A percentile compares a stretch with the other conserved stretches of the same genome.
These are phyloP conservation scores for Botia kubotai DNA, from an alignment of 2,797 vertebrate species.

Conservation along the genomic window DNA sequence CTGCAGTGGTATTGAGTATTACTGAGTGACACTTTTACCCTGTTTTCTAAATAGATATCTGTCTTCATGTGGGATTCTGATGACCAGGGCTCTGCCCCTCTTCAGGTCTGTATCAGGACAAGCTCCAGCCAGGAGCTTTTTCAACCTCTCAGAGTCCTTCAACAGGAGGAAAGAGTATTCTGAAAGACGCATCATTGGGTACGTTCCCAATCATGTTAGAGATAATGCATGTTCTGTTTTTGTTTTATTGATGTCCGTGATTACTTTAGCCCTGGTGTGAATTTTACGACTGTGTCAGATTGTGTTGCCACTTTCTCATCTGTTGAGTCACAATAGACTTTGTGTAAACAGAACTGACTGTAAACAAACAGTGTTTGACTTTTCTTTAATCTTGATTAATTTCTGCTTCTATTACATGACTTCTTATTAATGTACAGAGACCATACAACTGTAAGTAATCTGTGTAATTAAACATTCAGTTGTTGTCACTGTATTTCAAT, in stretches of 20 bases:
- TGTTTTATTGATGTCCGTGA: constrained; percentile 9
- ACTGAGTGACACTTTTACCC: constrained; percentile 10
- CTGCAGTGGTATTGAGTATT: not conserved
- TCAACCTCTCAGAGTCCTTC: constrained; percentile 86
- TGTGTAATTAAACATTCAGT: too few species aligned
- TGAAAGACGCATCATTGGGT: constrained; percentile 96
- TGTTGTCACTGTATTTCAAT: not conserved
- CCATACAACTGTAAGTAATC: too few species aligned
- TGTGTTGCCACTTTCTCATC: not conserved
- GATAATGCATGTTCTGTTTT: not conserved
- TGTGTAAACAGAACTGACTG: not conserved
- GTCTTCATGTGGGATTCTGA: constrained; percentile 89
- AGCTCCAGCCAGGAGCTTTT: constrained; percentile 81
- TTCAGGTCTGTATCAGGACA: constrained; percentile 67
- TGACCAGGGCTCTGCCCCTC: constrained; percentile 79
- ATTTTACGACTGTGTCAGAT: too few species aligned
- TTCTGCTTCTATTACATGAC: not conserved
- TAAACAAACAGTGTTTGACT: constrained; percentile 21
- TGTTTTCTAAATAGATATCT: constrained; percentile 80
- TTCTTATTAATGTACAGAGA: too few species aligned
- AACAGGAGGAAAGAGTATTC: constrained; percentile 97
- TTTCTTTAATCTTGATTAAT: constrained; percentile 10
- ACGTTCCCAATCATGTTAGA: constrained; percentile 54
- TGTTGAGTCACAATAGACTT: not conserved
- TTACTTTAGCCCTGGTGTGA: not conserved